phyloP scores from a whole-genome alignment of 2,888 invertebrate genomes.

The Cheiracanthium punctorium region DNA sequence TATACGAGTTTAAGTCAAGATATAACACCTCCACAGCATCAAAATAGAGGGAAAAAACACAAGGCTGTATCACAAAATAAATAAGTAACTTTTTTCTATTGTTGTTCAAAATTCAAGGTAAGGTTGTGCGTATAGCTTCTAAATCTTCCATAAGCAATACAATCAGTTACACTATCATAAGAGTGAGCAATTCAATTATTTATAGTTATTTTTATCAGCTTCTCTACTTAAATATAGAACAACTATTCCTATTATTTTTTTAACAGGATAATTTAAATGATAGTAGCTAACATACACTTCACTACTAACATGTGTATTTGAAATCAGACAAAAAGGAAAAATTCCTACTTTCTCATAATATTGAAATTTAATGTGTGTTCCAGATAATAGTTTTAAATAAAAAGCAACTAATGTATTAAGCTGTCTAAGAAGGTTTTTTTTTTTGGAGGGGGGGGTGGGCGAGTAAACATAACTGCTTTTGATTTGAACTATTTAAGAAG shows the following conservation, averaged over 20 bases:
- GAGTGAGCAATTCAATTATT: not conserved
- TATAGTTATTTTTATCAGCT: not conserved
- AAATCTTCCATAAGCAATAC: not conserved
- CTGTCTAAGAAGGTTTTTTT: no score
- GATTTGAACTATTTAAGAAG: no score
- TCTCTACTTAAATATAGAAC: not conserved
- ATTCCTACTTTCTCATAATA: no score
- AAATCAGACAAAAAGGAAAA: not conserved
- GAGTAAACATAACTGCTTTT: no score
- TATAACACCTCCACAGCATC: not conserved
- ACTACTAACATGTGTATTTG: no score
- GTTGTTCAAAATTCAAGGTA: not conserved
- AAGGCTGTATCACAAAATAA: not conserved
- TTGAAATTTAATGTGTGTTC: no score
- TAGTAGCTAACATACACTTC: not conserved
- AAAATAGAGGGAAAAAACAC: not conserved
- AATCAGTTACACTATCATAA: not conserved
- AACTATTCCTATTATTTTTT: not conserved
- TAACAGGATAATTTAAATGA: not conserved
- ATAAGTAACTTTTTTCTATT: not conserved
- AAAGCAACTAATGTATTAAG: no score
- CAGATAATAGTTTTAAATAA: no score
- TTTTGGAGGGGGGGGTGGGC: no score
- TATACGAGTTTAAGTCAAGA: no score
- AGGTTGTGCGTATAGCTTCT: slow-evolving; percentile 6